These are phyloP conservation scores for Pteromalus puparum DNA, from an alignment of 1,140 invertebrate genomes.

Conservation along the genomic window DNA sequence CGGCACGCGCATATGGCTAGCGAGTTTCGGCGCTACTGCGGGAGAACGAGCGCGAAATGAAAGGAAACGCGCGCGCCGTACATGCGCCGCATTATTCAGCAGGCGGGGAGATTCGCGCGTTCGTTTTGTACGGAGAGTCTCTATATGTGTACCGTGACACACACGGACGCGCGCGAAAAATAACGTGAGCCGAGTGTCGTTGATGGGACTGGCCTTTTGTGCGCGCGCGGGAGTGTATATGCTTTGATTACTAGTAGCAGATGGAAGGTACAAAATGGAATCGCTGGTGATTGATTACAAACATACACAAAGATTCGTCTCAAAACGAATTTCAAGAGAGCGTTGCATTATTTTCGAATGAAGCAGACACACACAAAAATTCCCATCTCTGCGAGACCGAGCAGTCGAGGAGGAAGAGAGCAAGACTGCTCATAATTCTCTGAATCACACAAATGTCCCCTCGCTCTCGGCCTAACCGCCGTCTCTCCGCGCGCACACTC, in stretches of 20 bases:
- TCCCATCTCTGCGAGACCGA: neutral
- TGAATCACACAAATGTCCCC: neutral
- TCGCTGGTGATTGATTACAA: no score
- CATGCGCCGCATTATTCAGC: slow-evolving; percentile 24
- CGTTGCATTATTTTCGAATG: no score
- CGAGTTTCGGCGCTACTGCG: neutral
- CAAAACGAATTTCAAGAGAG: no score
- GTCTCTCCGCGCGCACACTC: neutral
- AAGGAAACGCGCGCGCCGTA: slow-evolving; percentile 27
- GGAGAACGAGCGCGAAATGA: slow-evolving; percentile 5
- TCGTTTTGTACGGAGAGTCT: neutral
- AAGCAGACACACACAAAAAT: neutral
- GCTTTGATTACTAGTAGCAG: no score
- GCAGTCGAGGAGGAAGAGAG: neutral
- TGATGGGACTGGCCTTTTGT: no score
- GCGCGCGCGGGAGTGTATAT: no score
- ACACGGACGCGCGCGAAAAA: no score
- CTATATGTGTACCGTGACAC: no score
- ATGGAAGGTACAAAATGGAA: no score
- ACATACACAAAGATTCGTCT: no score
- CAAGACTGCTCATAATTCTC: neutral
- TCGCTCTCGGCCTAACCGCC: no score
- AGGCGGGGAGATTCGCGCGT: neutral
- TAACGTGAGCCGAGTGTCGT: no score
- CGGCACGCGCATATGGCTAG: slow-evolving; percentile 42